Base-by-base conservation (phyloP, 2,113 vertebrate genomes). In the Varanus salvator region DNA sequence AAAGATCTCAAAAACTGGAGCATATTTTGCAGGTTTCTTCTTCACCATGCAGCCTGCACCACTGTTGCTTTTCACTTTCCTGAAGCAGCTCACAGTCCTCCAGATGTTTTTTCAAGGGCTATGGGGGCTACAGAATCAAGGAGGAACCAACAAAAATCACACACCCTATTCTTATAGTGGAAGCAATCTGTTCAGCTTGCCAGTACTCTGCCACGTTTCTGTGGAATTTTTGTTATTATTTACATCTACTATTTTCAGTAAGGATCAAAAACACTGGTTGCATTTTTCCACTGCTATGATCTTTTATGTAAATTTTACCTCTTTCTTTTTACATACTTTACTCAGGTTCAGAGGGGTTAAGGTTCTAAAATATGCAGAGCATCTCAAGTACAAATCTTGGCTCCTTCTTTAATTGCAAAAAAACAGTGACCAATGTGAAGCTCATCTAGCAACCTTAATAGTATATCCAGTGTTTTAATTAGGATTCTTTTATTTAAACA, bases 391-490 rank as follows among this genome's bases (percentile, higher is more conserved):
- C 89, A 89, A 93, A 92, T 91, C 90, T 95, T 93, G 68, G 34
- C 87, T 95, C 3, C 80, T 91, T 90, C 92, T 94, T 96, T 94
- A 92, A 95, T 94, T 94, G 87, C 91, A 90, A 94, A 94, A 48
- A 91, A 88, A 88, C 21, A 19, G 5, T 95, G 92, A 91, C 93
- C 94, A 77, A 94, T 94, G 69, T 72, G 29, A 84, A 93, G 85
- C 91, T 92, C 75, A 95, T 95, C 87, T 94, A 93, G 84, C 93
- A 93, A 92, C 94, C 94, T 94, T 90, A 96, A 90, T 95, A 94
- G n/a, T 54, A 96, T 96, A 95, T 91, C 94, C 95, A 87, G 88
- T 85, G 44, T 92, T 96, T 96, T 97, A 97, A 97, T 97, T 97
- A 96, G 90, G 91, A 96, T 96, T 95, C 89, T 90, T 96, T 96